Evolutionary conservation across 2,113 vertebrate genomes (phyloP).

Genomic region (Pyxicephalus adspersus): DNA sequence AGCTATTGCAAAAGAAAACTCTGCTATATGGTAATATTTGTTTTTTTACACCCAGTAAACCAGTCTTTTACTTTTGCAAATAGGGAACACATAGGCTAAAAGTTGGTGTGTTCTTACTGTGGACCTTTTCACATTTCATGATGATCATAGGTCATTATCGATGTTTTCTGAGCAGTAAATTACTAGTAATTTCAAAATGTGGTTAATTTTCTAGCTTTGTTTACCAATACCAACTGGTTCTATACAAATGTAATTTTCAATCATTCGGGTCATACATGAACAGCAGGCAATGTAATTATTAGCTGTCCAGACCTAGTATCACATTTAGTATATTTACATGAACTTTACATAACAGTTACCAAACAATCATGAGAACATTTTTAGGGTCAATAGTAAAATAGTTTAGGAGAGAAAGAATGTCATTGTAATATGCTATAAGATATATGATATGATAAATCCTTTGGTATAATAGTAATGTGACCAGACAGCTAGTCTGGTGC

Average conservation of each 20-base stretch:
- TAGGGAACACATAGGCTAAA: no score
- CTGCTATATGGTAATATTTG: no score
- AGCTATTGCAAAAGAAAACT: no score
- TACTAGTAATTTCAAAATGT: no score
- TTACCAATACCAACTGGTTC: background rate
- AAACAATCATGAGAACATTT: background rate
- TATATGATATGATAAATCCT: constrained; percentile 44
- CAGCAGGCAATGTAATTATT: constrained; percentile 7
- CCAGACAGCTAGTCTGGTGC: constrained; percentile 47
- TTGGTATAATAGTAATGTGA: constrained; percentile 52
- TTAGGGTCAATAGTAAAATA: background rate
- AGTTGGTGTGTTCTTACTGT: no score
- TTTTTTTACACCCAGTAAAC: no score
- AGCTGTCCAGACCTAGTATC: background rate
- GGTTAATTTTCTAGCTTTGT: background rate
- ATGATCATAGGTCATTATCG: no score
- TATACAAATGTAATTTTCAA: no score
- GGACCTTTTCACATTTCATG: no score
- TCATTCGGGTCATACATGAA: background rate
- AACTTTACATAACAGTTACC: background rate
- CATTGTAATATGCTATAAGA: constrained; percentile 21
- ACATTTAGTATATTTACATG: background rate
- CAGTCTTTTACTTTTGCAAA: no score
- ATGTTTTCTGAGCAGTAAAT: no score
- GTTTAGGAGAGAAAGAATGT: background rate